Evolutionary conservation across 2,888 invertebrate species (phyloP), one percentile per base, ranked within the genome.

Genomic region (Temnothorax rugatulus): DNA sequence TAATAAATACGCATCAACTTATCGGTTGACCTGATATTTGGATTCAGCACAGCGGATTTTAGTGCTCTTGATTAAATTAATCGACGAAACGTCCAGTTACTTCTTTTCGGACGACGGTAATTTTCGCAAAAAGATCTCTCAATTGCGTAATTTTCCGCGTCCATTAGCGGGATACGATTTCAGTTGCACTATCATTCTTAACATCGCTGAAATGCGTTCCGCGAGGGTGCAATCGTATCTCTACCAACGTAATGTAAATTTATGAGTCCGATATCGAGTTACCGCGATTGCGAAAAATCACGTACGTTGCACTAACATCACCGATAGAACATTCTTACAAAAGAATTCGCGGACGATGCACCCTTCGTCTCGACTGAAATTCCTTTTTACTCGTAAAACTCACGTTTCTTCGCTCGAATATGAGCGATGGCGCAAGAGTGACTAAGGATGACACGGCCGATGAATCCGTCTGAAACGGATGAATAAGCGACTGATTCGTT

Each of bases 351-450:
- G 83, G 57, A 76, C 66, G 61, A 79, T 76, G 54, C 84, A 81
- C 66, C 71, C 82, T 83, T 50, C 82, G 50, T 29, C 21, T 68
- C 50, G 41, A n/a, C 52, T 34, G 59, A 83, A 54, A 84, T 59
- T 52, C 52, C 86, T 84, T 85, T 87, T 86, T 79, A 84, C 59
- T 83, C 84, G 82, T 57, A 64, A 47, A 21, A 79, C 61, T 61
- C 57, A 52, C 73, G 68, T 82, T 74, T 79, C 74, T 64, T 82
- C 68, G 21, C 52, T 41, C 47, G 61, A 63, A 63, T 64, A 86
- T 90, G 90, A 90, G 85, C 83, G 86, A 90, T 90, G 86, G 81
- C 66, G 52, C 59, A 47, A 52, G 73, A 84, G 63, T 89, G 90
- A 90, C 87, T 86, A 85, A 79, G 88, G 86, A 84, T 75, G 81